Base-by-base conservation (phyloP, 2,797 vertebrate genomes). In the Myotis vivesi region DNA sequence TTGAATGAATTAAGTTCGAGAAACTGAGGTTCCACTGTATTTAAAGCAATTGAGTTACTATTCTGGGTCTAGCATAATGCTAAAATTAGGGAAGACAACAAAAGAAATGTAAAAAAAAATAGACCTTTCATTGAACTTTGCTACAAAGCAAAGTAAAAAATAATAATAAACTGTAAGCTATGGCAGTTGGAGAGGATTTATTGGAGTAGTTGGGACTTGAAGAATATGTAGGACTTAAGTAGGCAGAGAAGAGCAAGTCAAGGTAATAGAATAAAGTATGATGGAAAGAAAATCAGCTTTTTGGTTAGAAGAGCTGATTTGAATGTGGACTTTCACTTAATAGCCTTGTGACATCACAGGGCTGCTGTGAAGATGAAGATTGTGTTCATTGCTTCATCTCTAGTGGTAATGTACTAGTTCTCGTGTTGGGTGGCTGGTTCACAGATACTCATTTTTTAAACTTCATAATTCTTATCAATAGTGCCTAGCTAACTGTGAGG, bases 231-330 rank as follows among this genome's bases (percentile, higher is more conserved):
- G 66, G 13, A 62, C 17, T 81, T 77, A 49, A 57, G 28, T 81
- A 90, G 46, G 46, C n/a, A 59, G 17, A 92, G 79, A 76, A 85
- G 20, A 92, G 11, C 19, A 89, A 66, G 46, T 87, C 23, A 19
- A 94, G 49, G 33, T 23, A 85, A 22, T 72, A 62, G 41, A 81
- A 64, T 79, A 51, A n/a, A 30, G 12, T 85, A 19, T 87, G 36
- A 22, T 72, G 38, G 84, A 77, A 92, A 59, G 77, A 76, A 71
- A 88, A 53, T 81, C 44, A 25, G 10, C 73, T 41, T 89, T 75
- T 92, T 57, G 44, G 20, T 80, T 11, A 68, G 88, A 90, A 95
- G 49, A 73, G 33, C 22, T 95, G 30, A 22, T 89, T 91, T 93
- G 46, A 91, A 38, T 88, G 51, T 53, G 36, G 33, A 55, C 2